Evolutionary conservation across 2,797 vertebrate genomes (phyloP), one percentile per base, ranked within the genome.

Genomic region (Decapterus maruadsi): DNA sequence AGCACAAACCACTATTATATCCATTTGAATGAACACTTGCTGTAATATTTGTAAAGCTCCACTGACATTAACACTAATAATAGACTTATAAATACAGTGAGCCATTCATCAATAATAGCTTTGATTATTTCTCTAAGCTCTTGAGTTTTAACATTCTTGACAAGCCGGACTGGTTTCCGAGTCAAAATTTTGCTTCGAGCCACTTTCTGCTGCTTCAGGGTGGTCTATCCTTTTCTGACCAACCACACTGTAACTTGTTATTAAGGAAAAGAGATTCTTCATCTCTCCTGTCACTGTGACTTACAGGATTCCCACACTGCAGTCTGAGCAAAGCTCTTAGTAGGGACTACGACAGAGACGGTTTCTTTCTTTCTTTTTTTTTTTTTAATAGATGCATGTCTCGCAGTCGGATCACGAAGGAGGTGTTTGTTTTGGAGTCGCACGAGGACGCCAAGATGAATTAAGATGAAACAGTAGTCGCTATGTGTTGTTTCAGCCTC

Each of bases 391-490:
- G n/a, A 14, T 58, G 20, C 62, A 51, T 62, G 57, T 71, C 63
- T 62, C 57, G 40, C 29, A 71, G 71, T 85, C 75, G n/a, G 72
- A 78, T 89, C 82, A 75, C 72, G 61, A 83, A 73, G 63, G 69
- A 82, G 76, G 68, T 87, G 88, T 92, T 94, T 93, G 82, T 86
- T 76, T 92, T 93, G 89, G 90, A 87, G 69, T 80, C 53, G 9
- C 53, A 51, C 53, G 72, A 74, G 69, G 74, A 82, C 80, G 87
- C 68, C 42, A 50, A 74, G 77, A 90, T 88, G 85, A 92, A 85
- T 93, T 90, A 90, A 92, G 82, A 78, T 88, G 89, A 91, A 94
- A 86, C 87, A 87, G 89, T 85, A 88, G 90, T 86, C 58, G 40
- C 81, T 29, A 17, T 17, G 58, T 91, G 91, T 93, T 93, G 82